Evolutionary conservation across 2,888 invertebrate species (phyloP).

Genomic region (Eupithecia centaureata): DNA sequence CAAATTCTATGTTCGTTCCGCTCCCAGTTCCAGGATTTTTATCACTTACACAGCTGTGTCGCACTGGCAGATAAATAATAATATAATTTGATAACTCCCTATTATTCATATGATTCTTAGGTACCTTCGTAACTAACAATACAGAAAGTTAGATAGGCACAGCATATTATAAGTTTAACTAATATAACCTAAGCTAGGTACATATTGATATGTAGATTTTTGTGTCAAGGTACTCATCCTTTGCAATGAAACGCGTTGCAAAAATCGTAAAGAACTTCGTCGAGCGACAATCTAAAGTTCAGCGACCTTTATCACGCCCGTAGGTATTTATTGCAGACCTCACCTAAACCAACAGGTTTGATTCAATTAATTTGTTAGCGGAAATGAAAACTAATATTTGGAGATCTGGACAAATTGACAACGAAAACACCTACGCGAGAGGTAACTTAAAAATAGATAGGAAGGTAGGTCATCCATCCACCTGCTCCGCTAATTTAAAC

Average conservation of each 20-base stretch:
- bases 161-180: background rate
- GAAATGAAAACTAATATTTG: background rate
- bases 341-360: conserved; percentile 14
- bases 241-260: background rate
- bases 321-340: background rate
- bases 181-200: background rate
- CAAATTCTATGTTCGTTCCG: background rate
- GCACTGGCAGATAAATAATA: background rate
- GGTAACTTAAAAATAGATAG: too few species aligned
- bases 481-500: background rate
- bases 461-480: too few species aligned
- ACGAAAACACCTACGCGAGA: too few species aligned
- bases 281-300: conserved; percentile 12
- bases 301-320: conserved; percentile 12
- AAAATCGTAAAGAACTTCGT: background rate
- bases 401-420: background rate
- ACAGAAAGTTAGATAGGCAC: background rate
- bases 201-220: background rate
- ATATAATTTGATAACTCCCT: background rate
- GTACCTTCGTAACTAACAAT: background rate
- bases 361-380: background rate
- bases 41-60: conserved; percentile 8
- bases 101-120: background rate
- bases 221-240: too few species aligned
- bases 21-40: conserved; percentile 1